Base-by-base conservation (phyloP, 2,797 vertebrate species). In the Nothura maculosa region DNA sequence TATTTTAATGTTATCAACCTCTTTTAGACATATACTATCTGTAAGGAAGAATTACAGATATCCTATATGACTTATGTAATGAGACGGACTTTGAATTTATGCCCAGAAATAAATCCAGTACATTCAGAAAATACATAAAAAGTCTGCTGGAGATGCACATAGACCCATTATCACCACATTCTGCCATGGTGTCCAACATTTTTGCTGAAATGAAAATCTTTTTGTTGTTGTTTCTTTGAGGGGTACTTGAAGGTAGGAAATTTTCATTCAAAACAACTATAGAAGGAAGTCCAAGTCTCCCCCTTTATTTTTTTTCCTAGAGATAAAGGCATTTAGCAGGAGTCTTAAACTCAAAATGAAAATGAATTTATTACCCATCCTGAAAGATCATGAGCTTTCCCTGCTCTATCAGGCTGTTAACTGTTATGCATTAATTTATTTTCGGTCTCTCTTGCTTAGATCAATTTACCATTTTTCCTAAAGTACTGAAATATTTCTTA, bases 11-110 rank as follows among this genome's bases (percentile, higher is more conserved):
- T 70, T 77, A 80, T 60, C 81, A 77, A 25, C 28, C 42, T 92
- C 58, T 75, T 86, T 87, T 75, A 92, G 61, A 80, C 48, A 38
- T 81, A 81, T 38, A 47, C 48, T 54, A 75, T 87, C 67, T 82
- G 60, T 62, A 81, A 85, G 75, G 32, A 34, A 80, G 55, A 90
- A 73, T 57, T 87, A 57, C 22, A 89, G 63, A 20, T 55, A 69
- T 78, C 66, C 27, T 89, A 73, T 15, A 0, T 40, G 25, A 62
- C 70, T 87, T 85, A 43, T 73, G 20, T 52, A 74, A 62, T 52
- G 34, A 84, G 57, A 20, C 64, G 25, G 68, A 69, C 52, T 94
- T 91, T 45, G 25, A 48, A 84, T 86, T 80, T 70, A 45, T 74
- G 36, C 12, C 18, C 67, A 64, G 34, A 40, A 85, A 4, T 58